These are phyloP conservation scores for Peribatodes rhomboidaria DNA, from an alignment of 2,888 invertebrate species.

Conservation along the genomic window DNA sequence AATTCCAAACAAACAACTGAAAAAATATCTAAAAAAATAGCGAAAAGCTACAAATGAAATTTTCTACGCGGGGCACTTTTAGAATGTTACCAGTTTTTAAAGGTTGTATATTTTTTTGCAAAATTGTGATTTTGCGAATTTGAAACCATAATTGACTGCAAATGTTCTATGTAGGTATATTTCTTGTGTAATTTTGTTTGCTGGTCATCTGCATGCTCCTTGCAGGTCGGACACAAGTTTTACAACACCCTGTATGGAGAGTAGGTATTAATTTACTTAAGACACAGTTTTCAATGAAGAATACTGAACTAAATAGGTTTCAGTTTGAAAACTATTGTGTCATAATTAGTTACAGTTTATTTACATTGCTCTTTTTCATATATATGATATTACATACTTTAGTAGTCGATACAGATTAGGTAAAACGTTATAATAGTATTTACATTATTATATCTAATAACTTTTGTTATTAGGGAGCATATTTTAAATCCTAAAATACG, in stretches of 20 bases:
- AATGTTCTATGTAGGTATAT: too few species aligned
- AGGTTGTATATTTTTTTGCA: too few species aligned
- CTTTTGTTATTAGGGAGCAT: slow-evolving; percentile 16
- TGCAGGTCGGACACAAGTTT: neutral
- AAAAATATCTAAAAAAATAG: too few species aligned
- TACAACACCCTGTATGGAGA: neutral
- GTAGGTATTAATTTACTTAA: neutral
- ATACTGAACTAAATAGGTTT: neutral
- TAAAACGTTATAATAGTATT: slow-evolving; percentile 11
- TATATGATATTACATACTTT: slow-evolving; percentile 21
- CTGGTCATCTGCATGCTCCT: too few species aligned
- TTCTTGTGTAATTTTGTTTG: too few species aligned
- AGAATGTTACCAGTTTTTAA: too few species aligned
- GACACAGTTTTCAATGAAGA: neutral
- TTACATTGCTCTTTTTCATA: slow-evolving; percentile 5
- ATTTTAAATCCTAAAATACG: slow-evolving; percentile 17
- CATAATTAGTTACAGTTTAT: neutral
- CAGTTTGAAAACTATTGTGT: neutral
- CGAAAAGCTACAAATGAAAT: too few species aligned
- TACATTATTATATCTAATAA: neutral
- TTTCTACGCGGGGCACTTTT: too few species aligned
- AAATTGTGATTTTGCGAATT: too few species aligned
- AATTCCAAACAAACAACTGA: too few species aligned
- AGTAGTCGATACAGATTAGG: slow-evolving; percentile 18
- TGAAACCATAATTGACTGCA: too few species aligned